These are phyloP conservation scores for Alethe diademata DNA, from an alignment of 2,113 vertebrate genomes.

Conservation along the genomic window DNA sequence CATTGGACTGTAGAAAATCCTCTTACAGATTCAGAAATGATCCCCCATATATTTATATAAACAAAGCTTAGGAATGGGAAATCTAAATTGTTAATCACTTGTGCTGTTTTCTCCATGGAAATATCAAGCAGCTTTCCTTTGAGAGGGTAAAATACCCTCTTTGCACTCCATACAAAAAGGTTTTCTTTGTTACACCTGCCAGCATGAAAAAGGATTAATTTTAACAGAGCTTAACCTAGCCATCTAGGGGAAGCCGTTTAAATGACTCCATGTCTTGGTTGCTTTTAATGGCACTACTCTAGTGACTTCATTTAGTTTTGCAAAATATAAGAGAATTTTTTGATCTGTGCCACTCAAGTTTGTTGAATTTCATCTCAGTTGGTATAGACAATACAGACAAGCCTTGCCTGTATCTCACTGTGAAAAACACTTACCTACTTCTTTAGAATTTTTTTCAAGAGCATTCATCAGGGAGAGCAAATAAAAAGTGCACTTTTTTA, in stretches of 20 bases:
- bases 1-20: conserved; percentile 63
- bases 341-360: background rate
- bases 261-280: conserved; percentile 58
- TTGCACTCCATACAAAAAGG: conserved; percentile 62
- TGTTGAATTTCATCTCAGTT: background rate
- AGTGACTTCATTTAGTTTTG: conserved; percentile 58
- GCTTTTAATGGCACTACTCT: conserved; percentile 43
- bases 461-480: background rate
- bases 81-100: conserved; percentile 67
- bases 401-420: background rate
- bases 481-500: background rate
- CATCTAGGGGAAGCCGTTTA: conserved; percentile 43
- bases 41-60: conserved; percentile 68
- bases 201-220: conserved; percentile 73
- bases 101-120: conserved; percentile 62
- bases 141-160: conserved; percentile 62
- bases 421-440: conserved; percentile 2
- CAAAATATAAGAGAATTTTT: conserved; percentile 35
- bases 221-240: conserved; percentile 67
- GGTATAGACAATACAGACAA: background rate
- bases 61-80: conserved; percentile 63
- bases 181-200: conserved; percentile 73
- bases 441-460: background rate
- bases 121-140: conserved; percentile 64
- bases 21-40: conserved; percentile 67